Base-by-base conservation (phyloP, 1,140 invertebrate species). In the Brachionus paranguensis region DNA sequence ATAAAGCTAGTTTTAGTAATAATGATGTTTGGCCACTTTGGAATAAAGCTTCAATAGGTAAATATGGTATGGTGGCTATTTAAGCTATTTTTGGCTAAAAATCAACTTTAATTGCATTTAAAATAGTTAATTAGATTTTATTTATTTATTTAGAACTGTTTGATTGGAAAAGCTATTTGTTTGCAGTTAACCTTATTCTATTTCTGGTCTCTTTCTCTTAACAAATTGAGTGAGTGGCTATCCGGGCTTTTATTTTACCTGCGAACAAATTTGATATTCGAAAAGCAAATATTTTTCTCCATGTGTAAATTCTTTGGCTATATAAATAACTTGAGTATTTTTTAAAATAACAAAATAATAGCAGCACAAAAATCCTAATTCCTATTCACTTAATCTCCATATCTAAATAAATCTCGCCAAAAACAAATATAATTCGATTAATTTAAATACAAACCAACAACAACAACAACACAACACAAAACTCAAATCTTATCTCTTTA, bases 261-360 rank as follows among this genome's bases (percentile, higher is more conserved):
- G 33, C 33, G 33, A 37, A 60, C 20, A 60, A 60, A 60, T 60
- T 60, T 60, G n/a, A 60, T 60, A 60, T 60, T 60, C 53, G n/a
- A 20, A 60, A 60, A 60, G 20, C 53, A 60, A 60, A 60, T 60
- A 60, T 60, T 60, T 60, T 60, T 20, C 53, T 60, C 53, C 17
- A 17, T 68, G 65, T 68, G 65, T 68, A 68, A 68, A 68, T 68
- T 68, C 65, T 33, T 68, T 68, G 65, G 14, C 17, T 41, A 68
- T 68, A 68, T 68, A 68, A 33, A 68, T 33, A 68, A 33, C 29
- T 68, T 68, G 33, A 68, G 27, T 33, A 41, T 68, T 68, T 33
- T 68, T 60, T 20, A 60, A 60, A 60, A 60, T 24, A 60, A 60
- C 27, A 60, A 60, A 60, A 24, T 55, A 17, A 24, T 20, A 20